Base-by-base conservation (phyloP, 2,113 vertebrate species). In the Neodon shergylaensis region DNA sequence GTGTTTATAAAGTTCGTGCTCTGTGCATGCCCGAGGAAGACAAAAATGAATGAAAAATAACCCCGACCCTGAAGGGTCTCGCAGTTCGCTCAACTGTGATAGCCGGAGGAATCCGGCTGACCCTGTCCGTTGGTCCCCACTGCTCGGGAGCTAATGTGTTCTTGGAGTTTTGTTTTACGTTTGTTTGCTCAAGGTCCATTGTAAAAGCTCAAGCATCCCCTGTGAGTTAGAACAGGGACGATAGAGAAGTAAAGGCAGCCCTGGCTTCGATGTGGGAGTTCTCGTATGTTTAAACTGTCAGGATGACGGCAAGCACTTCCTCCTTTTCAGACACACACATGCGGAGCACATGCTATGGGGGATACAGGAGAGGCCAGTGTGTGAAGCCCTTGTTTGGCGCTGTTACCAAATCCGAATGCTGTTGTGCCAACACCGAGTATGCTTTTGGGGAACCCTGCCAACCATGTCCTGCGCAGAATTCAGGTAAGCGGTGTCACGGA, bases 401-500 rank as follows among this genome's bases (percentile, higher is more conserved):
- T 0, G 99, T 99, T 78, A 99, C 99, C 83, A 99, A 99, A 97
- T 99, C 99, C 0, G 99, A 99, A 89, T 99, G 99, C 95, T 99
- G 99, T 92, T 99, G 99, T 88, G 99, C 99, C 98, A 99, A 95
- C 96, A 99, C 98, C 0, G 99, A 99, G 92, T 99, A 99, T 2
- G 99, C 99, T 33, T 99, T 99, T 70, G 99, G 99, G 85, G 99
- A 99, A 78, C 99, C 99, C 4, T 99, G 99, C 97, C 99, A 99
- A 88, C 99, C 99, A 0, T 99, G 99, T 97, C 99, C 99, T 52
- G 98, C 99, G 0, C 99, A 99, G 90, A 99, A 98, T 95, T 99
- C 99, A 98, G 99, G 99, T 99, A 99, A 0, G 36, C 14, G n/a
- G 36, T 47, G 12, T 89, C 70, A 10, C 1, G 22, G 68, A 61